These are phyloP conservation scores for Phenganax stokvisi DNA, from an alignment of 92 coral and sea anemone species.

Conservation along the genomic window DNA sequence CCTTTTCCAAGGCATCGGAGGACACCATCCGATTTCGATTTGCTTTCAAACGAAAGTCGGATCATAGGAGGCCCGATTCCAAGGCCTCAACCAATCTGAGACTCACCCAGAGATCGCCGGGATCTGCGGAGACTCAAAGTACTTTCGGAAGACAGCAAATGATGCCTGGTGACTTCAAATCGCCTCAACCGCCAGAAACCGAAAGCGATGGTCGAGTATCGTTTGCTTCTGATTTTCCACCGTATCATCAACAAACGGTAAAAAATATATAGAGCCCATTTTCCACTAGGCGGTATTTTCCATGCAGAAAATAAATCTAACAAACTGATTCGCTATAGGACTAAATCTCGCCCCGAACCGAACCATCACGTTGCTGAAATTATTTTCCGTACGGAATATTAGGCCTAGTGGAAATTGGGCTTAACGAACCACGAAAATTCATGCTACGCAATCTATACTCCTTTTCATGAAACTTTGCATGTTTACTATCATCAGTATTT, in stretches of 20 bases:
- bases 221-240: constrained; percentile 28
- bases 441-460: too few species aligned
- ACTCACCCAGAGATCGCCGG: constrained; percentile 35
- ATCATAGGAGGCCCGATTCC: constrained; percentile 54
- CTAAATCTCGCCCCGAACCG: too few species aligned
- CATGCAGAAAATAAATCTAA: too few species aligned
- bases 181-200: not conserved
- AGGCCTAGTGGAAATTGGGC: too few species aligned
- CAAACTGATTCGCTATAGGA: too few species aligned
- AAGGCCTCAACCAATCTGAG: constrained; percentile 58
- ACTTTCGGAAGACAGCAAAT: constrained; percentile 40
- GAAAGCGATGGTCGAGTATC: not conserved
- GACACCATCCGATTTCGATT: constrained; percentile 61
- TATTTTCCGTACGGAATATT: too few species aligned
- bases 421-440: too few species aligned
- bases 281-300: too few species aligned
- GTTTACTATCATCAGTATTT: too few species aligned
- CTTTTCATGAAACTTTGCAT: too few species aligned
- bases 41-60: constrained; percentile 58
- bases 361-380: too few species aligned
- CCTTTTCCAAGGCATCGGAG: not conserved
- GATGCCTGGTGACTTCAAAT: not conserved
- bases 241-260: constrained; percentile 24
- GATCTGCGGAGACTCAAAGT: constrained; percentile 47
- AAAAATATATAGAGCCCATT: too few species aligned